Evolutionary conservation across 1,140 invertebrate species (phyloP), one percentile per base, ranked within the genome.

Genomic region (Goniozus legneri): DNA sequence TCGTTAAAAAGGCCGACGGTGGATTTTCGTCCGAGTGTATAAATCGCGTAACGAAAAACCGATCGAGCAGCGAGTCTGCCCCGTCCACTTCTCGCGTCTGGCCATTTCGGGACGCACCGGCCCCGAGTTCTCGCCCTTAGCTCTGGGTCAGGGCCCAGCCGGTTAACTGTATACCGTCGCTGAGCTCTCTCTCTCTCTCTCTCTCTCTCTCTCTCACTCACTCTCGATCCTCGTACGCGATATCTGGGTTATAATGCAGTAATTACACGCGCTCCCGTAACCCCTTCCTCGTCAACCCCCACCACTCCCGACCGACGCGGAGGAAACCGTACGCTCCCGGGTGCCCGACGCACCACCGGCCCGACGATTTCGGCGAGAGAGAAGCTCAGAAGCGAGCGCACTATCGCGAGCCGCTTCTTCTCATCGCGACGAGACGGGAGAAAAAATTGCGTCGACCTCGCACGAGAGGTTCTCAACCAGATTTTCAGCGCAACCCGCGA

Each of bases 231-330:
- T 22, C 53, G 36, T 27, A 45, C 43, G 35, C 47, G 60, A 68
- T 64, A 67, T 69, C 61, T 67, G 66, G 66, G 66, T 69, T 69
- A 69, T 67, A 66, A 67, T 61, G 64, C 59, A 53, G 58, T 65
- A 65, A 66, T 66, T 65, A 64, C 54, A 43, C 41, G 40, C 46
- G 57, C 47, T 44, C 32, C 14, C 13, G n/a, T n/a, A n/a, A n/a
- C n/a, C n/a, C n/a, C n/a, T n/a, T n/a, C n/a, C n/a, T 8, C 32
- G 41, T 43, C 41, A 22, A 33, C 32, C 13, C 22, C 42, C 31
- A 13, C 31, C 31, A 22, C 32, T 33, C 22, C 15, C 22, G 24
- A n/a, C 24, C 31, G 24, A 27, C 24, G 12, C 6, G 6, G 48
- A 50, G 45, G 16, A 44, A 40, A 50, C 47, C 56, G 46, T 50